Base-by-base conservation (phyloP, 2,113 vertebrate genomes). In the Hemichromis elongatus region DNA sequence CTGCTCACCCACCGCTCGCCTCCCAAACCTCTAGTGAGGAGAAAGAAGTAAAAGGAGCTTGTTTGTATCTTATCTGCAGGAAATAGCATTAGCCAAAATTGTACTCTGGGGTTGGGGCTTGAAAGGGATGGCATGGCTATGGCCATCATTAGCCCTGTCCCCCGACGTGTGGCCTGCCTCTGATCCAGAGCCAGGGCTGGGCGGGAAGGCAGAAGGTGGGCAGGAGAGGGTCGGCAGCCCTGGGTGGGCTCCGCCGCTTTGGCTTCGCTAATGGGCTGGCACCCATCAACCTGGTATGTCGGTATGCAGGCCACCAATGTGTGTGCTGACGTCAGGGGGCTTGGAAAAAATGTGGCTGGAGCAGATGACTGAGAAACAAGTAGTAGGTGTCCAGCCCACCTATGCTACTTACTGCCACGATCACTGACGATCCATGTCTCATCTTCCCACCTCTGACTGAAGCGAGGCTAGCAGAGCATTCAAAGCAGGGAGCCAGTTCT, bases 71-170 rank as follows among this genome's bases (percentile, higher is more conserved):
- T 96, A 96, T 96, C 96, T 92, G 85, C 94, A 96, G 96, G 96
- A 96, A 96, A 95, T 96, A 95, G 95, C 94, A 91, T 95, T 95
- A 91, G 93, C 84, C 83, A 91, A 95, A 96, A 96, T 94, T 95
- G 92, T 88, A 92, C 95, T 95, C 95, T 90, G 61, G 95, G 94
- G 95, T 81, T 82, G 78, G 82, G 90, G 93, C 95, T 94, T 96
- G 92, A 96, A 96, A 96, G 95, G 82, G 93, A 95, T 89, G 94
- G 91, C 73, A 86, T 86, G 86, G 93, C 89, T 79, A 63, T 57
- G 90, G 84, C 89, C 91, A 85, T 94, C 92, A 95, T 96, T 95
- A 96, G 78, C 28, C n/a, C n/a, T n/a, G 94, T 96, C 95, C 95
- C 96, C 81, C 28, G 93, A 95, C 92, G 55, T 90, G 87, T 5